Percentiles rank a stretch among this genome's conserved stretches.
Conservation (phyloP, 2,888 invertebrate species). For the Eristalis intricaria region DNA sequence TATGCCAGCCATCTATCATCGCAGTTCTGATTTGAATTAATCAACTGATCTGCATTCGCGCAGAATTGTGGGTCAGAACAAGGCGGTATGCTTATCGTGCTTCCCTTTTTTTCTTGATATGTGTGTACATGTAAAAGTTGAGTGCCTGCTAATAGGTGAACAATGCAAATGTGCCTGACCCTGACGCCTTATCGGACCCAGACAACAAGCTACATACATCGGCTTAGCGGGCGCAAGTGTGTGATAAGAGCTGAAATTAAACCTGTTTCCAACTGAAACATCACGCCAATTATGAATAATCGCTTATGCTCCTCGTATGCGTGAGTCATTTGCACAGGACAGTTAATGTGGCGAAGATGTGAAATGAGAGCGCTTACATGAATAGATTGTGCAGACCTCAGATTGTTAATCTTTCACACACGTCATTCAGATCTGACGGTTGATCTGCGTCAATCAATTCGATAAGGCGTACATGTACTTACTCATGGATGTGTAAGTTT, state of each 20-base stretch:
- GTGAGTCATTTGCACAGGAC: slow-evolving; percentile 9
- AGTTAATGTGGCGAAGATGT: neutral
- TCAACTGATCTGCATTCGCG: too few species aligned
- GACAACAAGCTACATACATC: neutral
- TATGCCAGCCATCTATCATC: too few species aligned
- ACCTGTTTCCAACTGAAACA: too few species aligned
- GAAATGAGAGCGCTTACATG: slow-evolving; percentile 9
- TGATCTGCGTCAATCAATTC: slow-evolving; percentile 14
- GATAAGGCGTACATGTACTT: slow-evolving; percentile 7
- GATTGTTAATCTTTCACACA: slow-evolving; percentile 19
- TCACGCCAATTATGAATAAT: neutral
- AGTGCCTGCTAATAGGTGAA: too few species aligned
- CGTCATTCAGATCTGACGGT: slow-evolving; percentile 24
- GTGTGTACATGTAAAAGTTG: neutral
- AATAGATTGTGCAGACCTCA: neutral
- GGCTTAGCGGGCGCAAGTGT: neutral
- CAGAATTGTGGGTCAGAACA: too few species aligned
- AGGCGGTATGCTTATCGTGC: too few species aligned
- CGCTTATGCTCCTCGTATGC: neutral
- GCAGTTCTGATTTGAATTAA: too few species aligned
- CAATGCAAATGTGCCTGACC: too few species aligned
- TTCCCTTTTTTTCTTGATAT: neutral
- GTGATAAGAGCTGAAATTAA: neutral
- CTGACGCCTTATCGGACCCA: slow-evolving; percentile 9
- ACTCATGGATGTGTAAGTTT: too few species aligned